phyloP scores from a whole-genome alignment of 2,797 vertebrate species.

The Melanotaenia pygmaea region DNA sequence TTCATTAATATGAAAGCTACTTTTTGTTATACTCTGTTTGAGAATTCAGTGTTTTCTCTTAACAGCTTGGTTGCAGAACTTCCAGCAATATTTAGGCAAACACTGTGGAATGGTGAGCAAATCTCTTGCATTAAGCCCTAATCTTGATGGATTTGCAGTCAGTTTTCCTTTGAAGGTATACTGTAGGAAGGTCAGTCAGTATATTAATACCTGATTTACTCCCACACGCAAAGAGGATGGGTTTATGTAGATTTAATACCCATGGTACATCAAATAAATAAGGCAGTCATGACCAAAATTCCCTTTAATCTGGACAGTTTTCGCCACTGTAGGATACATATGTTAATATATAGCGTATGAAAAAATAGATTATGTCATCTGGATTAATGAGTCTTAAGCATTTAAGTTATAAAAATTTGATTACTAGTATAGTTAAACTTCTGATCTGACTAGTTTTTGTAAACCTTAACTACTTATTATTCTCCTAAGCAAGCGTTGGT shows the following conservation, averaged over 20 bases:
- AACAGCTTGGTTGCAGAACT: slow-evolving; percentile 1
- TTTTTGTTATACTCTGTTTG: background rate
- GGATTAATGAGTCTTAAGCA: background rate
- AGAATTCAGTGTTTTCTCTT: slow-evolving; percentile 13
- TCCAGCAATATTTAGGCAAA: slow-evolving; percentile 31
- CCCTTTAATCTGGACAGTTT: slow-evolving; percentile 27
- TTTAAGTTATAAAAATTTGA: background rate
- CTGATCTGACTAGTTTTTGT: background rate
- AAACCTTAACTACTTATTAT: background rate
- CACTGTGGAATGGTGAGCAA: slow-evolving; percentile 18
- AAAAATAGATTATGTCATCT: background rate
- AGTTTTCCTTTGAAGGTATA: slow-evolving; percentile 41
- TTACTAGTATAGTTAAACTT: background rate
- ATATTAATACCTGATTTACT: slow-evolving; percentile 27
- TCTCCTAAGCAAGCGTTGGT: slow-evolving; percentile 3
- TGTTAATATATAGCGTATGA: background rate
- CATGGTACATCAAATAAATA: slow-evolving; percentile 5
- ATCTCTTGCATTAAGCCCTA: slow-evolving; percentile 31
- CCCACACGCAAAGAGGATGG: background rate
- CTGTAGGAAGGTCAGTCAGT: slow-evolving; percentile 41
- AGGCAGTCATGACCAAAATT: slow-evolving; percentile 4
- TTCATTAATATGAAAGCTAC: slow-evolving; percentile 23
- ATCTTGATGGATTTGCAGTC: slow-evolving; percentile 46
- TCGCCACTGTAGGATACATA: background rate
- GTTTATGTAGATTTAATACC: slow-evolving; percentile 28